Evolutionary conservation across 2,888 invertebrate genomes (phyloP), one percentile per base, ranked within the genome.

Genomic region (Opisthograptis luteolata): DNA sequence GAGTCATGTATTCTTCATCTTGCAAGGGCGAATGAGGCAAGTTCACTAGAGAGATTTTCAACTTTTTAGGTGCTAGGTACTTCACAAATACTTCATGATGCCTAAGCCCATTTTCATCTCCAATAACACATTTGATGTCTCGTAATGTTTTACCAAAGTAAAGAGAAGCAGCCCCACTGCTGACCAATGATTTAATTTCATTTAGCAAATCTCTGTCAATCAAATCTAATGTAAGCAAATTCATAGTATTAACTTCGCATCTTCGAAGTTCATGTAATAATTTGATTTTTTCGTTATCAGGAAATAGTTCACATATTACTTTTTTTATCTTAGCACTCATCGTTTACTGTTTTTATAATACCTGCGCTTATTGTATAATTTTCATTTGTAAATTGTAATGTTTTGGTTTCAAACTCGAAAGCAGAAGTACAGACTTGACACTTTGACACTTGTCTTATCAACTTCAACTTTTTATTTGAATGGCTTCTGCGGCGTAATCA

Each of bases 121-220:
- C 68, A 13, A 87, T 56, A 7, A 76, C 56, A 54, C 80, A 75
- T 66, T 81, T 86, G 0, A 89, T 42, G 17, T 86, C 75, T 52
- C 72, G 71, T 37, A 89, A 57, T n/a, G 79, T 73, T 68, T 73
- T 80, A 0, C 87, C 86, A 66, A 89, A 85, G 61, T 68, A 79
- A 35, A 87, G 28, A 27, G 52, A 40, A 14, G 68, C 56, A 50
- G 61, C 60, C 15, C 55, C 66, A 34, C 39, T 20, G 0, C 2
- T 30, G 9, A 44, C 27, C 31, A 70, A 30, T 31, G 40, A 34
- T 57, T 65, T 72, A 25, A 88, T 66, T 68, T 88, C 85, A 6
- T 79, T 57, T 32, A 86, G 50, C 54, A 84, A 64, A 12, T 80
- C 71, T 37, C 41, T 49, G 59, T 82, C 79, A n/a, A 85, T 54